Conservation (phyloP, 2,888 invertebrate species). For the Monochamus alternatus region DNA sequence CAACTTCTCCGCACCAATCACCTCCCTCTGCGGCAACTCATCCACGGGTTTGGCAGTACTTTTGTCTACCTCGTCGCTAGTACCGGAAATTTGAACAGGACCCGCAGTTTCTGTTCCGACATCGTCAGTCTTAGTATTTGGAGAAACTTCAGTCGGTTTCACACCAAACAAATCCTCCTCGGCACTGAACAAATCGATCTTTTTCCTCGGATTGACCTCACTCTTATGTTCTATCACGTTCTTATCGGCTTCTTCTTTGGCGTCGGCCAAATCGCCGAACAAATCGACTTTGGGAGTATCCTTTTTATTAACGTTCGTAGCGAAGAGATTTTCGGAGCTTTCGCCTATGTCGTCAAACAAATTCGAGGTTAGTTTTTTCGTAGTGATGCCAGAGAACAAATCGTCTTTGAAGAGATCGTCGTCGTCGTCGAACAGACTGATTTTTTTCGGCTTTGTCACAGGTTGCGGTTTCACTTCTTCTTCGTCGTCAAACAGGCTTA, state of each 20-base stretch:
- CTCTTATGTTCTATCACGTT: neutral
- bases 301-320: constrained; percentile 9
- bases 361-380: constrained; percentile 57
- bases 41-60: neutral
- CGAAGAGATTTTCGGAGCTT: constrained; percentile 43
- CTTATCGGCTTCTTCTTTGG: neutral
- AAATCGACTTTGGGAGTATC: constrained; percentile 12
- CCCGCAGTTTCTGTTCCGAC: neutral
- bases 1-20: constrained; percentile 14
- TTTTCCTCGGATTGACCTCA: constrained; percentile 12
- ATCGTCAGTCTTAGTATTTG: neutral
- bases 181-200: constrained; percentile 25
- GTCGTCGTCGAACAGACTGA: constrained; percentile 53
- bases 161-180: constrained; percentile 16
- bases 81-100: neutral
- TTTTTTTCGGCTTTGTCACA: constrained; percentile 22
- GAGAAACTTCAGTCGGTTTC: neutral
- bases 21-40: constrained; percentile 10
- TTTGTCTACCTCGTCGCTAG: neutral
- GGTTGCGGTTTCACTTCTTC: constrained; percentile 21
- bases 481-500: neutral
- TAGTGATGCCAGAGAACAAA: constrained; percentile 62
- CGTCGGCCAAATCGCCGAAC: constrained; percentile 18
- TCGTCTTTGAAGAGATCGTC: constrained; percentile 65
- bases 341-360: constrained; percentile 58